Percentiles rank a stretch among this genome's conserved stretches.
phyloP scores from a whole-genome alignment of 2,888 invertebrate genomes.

The Carpatolechia fugitivella region DNA sequence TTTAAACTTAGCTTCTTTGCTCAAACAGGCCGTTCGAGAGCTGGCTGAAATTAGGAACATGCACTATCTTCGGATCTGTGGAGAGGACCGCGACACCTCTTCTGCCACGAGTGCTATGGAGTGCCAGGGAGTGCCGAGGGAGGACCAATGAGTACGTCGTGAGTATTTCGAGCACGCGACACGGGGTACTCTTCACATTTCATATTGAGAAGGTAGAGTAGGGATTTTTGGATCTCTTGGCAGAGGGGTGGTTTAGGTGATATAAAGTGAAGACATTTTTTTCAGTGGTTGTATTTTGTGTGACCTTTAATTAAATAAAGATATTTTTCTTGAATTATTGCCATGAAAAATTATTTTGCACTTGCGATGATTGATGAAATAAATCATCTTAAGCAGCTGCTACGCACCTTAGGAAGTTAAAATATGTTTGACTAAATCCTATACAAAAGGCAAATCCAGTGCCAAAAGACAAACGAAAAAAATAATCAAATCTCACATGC shows the following conservation, averaged over 20 bases:
- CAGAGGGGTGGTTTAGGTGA: not conserved
- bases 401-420: too few species aligned
- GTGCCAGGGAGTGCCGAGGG: slow-evolving; percentile 20
- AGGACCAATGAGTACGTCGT: slow-evolving; percentile 24
- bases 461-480: too few species aligned
- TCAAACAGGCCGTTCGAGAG: slow-evolving; percentile 1
- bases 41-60: slow-evolving; percentile 42
- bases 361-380: too few species aligned
- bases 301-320: too few species aligned
- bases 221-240: slow-evolving; percentile 17
- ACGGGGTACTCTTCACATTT: slow-evolving; percentile 10
- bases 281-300: too few species aligned
- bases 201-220: not conserved
- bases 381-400: too few species aligned
- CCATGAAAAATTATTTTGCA: too few species aligned
- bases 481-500: too few species aligned
- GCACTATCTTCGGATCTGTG: slow-evolving; percentile 47
- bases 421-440: too few species aligned
- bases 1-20: not conserved
- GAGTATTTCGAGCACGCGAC: slow-evolving; percentile 11
- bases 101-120: slow-evolving; percentile 13
- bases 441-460: too few species aligned
- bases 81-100: slow-evolving; percentile 25
- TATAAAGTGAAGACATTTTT: not conserved
- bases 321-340: too few species aligned